Base-by-base conservation (phyloP, 1,140 invertebrate genomes). In the Brachionus asplanchnoidis region DNA sequence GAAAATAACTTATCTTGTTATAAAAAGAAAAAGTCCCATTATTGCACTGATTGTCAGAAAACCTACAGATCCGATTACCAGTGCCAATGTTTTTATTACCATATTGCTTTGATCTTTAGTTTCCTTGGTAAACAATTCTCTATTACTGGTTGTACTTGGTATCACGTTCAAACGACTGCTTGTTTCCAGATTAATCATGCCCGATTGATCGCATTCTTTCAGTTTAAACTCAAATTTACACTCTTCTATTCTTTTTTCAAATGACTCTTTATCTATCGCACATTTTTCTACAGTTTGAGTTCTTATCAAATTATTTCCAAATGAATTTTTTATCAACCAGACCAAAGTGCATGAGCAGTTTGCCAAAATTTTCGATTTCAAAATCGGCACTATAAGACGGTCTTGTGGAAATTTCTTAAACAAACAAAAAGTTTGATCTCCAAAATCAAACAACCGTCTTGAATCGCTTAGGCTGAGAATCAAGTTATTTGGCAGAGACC, bases 11-110 rank as follows among this genome's bases (percentile, higher is more conserved):
- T 77, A 50, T 77, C 44, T 53, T 9, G n/a, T 23, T 3, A 77
- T 77, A 50, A 77, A 77, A 28, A 77, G 40, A 50, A 77, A 77
- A 23, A 77, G 23, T 50, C 73, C 73, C 73, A 77, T 77, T 26
- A 77, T 77, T 46, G 73, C 73, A 28, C 73, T 77, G 4, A 77
- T 77, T 20, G 73, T 50, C 11, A 77, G 1, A 77, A 77, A 77
- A 1, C 73, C 73, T 12, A 77, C 44, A 50, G 73, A 77, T 23
- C 73, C 73, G 11, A 77, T 77, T 9, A 77, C 23, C 14, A 50
- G 5, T 14, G 42, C 40, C 8, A 77, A 23, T 11, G 42, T 77
- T 26, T 77, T 77, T 26, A 77, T 50, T 11, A 77, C 23, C 46
- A 46, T 2, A 50, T 77, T 50, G 9, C 20, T 77, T 20, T 77